Percentiles rank a stretch among this genome's conserved stretches.
phyloP scores from a whole-genome alignment of 2,113 vertebrate genomes.

The Cichladusa arquata region DNA sequence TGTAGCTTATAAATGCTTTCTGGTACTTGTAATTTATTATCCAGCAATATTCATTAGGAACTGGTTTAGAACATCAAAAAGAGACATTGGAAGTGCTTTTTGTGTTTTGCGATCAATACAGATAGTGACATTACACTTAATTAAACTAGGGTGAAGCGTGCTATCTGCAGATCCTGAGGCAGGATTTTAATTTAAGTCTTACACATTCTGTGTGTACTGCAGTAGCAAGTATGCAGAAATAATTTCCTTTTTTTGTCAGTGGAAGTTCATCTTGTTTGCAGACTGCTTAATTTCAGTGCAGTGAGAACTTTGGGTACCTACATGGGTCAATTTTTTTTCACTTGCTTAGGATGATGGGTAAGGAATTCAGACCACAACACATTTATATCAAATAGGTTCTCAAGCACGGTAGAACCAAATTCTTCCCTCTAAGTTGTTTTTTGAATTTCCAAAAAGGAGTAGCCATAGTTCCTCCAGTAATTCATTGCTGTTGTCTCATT shows the following conservation, averaged over 20 bases:
- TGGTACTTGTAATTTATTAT: neutral
- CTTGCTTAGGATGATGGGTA: neutral
- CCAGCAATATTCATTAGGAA: neutral
- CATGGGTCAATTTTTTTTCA: neutral
- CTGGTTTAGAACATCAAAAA: neutral
- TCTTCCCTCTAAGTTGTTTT: neutral
- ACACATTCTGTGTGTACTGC: neutral
- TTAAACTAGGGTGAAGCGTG: neutral
- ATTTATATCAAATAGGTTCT: neutral
- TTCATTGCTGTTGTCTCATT: neutral
- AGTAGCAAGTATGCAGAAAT: neutral
- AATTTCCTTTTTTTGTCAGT: neutral
- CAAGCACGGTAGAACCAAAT: neutral
- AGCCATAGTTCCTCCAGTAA: neutral
- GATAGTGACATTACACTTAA: slow-evolving; percentile 44
- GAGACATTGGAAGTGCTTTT: neutral
- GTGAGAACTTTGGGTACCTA: neutral
- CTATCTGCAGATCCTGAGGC: slow-evolving; percentile 7
- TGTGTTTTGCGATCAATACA: neutral
- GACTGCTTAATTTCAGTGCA: neutral
- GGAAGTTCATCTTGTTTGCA: neutral
- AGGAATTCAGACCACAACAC: neutral
- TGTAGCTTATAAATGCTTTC: slow-evolving; percentile 2
- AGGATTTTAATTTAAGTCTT: slow-evolving; percentile 37
- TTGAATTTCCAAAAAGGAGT: neutral